These are phyloP conservation scores for Craseonycteris thonglongyai DNA, from an alignment of 2,113 vertebrate genomes.

Conservation along the genomic window DNA sequence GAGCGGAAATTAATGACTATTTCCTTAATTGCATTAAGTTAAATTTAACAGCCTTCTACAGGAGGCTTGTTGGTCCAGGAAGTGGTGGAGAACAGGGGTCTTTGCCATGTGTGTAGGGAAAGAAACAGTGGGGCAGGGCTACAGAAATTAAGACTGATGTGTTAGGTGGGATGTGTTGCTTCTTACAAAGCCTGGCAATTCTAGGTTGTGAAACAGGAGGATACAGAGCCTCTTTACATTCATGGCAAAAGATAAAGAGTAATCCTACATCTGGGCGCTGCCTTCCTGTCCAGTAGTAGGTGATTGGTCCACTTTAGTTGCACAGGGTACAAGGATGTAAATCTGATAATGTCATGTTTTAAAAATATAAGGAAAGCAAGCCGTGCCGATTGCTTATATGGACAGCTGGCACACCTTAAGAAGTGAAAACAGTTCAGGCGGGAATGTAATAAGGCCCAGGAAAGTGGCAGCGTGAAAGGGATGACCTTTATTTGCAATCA, in stretches of 20 bases:
- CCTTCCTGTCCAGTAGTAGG: slow-evolving; percentile 46
- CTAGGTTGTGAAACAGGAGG: background rate
- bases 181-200: background rate
- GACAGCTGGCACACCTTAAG: slow-evolving; percentile 82
- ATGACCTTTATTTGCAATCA: slow-evolving; percentile 93
- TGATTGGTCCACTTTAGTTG: slow-evolving; percentile 64
- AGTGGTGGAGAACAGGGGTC: background rate
- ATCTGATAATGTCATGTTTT: slow-evolving; percentile 74
- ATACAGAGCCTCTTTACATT: slow-evolving; percentile 55
- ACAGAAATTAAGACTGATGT: background rate
- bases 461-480: slow-evolving; percentile 85
- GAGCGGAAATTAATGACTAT: background rate
- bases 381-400: slow-evolving; percentile 71
- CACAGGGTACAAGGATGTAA: slow-evolving; percentile 71
- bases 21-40: background rate
- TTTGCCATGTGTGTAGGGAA: background rate
- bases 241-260: slow-evolving; percentile 56
- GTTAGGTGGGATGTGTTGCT: background rate
- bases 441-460: slow-evolving; percentile 83
- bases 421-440: slow-evolving; percentile 77
- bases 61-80: background rate
- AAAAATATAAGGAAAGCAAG: slow-evolving; percentile 61
- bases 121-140: fast-evolving
- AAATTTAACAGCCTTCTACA: background rate
- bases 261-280: slow-evolving; percentile 52